phyloP scores from a whole-genome alignment of 2,113 vertebrate genomes.

The Heterotilapia buettikoferi region DNA sequence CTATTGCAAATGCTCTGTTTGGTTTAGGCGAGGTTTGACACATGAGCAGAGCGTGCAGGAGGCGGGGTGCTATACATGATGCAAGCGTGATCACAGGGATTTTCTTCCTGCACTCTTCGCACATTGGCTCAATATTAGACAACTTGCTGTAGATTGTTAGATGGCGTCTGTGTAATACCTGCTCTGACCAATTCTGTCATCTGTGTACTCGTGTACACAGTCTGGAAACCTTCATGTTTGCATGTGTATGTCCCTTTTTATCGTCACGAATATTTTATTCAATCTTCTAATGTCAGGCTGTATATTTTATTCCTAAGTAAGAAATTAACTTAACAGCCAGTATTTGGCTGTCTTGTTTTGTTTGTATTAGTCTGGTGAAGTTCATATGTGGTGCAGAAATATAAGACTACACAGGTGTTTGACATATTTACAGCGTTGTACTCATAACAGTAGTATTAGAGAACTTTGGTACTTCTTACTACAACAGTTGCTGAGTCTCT shows the following conservation, averaged over 20 bases:
- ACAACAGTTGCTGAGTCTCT: neutral
- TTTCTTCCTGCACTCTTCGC: neutral
- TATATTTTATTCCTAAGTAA: neutral
- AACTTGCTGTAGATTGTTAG: neutral
- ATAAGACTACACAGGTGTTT: neutral
- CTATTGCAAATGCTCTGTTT: neutral
- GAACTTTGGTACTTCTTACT: neutral
- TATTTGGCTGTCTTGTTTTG: neutral
- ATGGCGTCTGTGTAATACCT: rapidly evolving
- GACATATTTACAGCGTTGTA: neutral
- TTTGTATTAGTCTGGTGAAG: neutral
- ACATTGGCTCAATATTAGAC: neutral
- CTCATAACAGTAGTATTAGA: neutral
- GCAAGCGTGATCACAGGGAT: neutral
- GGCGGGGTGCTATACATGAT: neutral
- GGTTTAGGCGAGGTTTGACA: neutral
- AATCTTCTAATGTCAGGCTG: neutral
- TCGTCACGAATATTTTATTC: neutral
- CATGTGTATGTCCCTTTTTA: neutral
- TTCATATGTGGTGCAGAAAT: neutral
- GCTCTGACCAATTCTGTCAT: neutral
- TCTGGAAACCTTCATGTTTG: rapidly evolving
- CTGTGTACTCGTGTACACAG: neutral
- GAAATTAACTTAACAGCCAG: neutral
- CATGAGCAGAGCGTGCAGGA: neutral